Conservation (phyloP, 37 sponge, comb jelly and placozoan species). For the Beroe ovata region DNA sequence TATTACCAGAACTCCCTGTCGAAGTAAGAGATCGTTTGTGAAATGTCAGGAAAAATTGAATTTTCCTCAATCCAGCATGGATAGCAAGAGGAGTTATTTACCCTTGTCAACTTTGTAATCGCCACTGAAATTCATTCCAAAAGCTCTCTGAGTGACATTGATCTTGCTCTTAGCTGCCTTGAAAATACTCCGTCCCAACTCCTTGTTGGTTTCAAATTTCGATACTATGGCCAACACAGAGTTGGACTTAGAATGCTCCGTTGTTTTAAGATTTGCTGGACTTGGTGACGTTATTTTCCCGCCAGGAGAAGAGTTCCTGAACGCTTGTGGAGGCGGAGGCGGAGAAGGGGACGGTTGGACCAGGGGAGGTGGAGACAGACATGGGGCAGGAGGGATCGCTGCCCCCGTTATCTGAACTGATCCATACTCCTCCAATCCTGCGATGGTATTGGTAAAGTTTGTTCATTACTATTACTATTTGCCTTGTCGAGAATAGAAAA, state of each 20-base stretch:
- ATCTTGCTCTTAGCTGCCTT: conserved; percentile 40
- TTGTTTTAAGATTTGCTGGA: too few species aligned
- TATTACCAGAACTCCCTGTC: neutral
- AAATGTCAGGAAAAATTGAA: too few species aligned
- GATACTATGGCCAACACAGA: neutral
- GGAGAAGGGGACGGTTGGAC: conserved; percentile 33
- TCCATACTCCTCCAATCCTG: too few species aligned
- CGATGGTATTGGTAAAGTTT: too few species aligned
- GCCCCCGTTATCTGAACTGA: neutral
- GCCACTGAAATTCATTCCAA: conserved; percentile 52
- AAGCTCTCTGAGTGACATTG: conserved; percentile 18
- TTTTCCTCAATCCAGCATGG: too few species aligned
- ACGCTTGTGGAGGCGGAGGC: conserved; percentile 60
- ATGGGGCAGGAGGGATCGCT: neutral
- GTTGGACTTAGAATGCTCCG: neutral
- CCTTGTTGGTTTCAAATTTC: neutral
- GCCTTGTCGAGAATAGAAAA: too few species aligned
- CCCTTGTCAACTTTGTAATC: conserved; percentile 61
- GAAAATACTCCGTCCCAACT: neutral
- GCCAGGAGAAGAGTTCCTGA: conserved; percentile 11
- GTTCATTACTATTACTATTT: too few species aligned
- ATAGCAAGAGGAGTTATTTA: too few species aligned
- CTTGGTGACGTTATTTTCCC: neutral
- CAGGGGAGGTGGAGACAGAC: neutral
- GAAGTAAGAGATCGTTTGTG: too few species aligned